Percentiles rank a stretch among this genome's conserved stretches.
phyloP scores from a whole-genome alignment of 2,888 invertebrate species.

The Archaeoteleia sp. region DNA sequence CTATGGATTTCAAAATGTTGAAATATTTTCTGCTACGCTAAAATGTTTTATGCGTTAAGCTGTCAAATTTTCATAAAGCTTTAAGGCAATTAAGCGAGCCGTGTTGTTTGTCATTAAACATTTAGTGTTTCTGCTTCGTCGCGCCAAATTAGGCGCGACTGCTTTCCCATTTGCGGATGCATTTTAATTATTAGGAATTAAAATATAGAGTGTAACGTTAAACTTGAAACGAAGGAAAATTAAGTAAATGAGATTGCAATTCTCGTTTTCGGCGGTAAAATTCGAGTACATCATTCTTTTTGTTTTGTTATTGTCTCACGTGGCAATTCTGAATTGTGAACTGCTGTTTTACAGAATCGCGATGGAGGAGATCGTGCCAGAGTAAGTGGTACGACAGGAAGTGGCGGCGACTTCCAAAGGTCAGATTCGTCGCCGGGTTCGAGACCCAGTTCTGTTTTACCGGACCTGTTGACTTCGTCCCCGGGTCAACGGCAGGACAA shows the following conservation, averaged over 20 bases:
- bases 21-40: too few species aligned
- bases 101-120: too few species aligned
- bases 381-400: slow-evolving; percentile 72
- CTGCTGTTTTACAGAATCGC: slow-evolving; percentile 68
- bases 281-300: background rate
- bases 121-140: too few species aligned
- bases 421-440: slow-evolving; percentile 78
- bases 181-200: too few species aligned
- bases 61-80: too few species aligned
- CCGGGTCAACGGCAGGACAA: slow-evolving; percentile 93
- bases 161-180: too few species aligned
- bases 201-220: too few species aligned
- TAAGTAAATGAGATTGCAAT: background rate
- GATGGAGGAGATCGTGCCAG: slow-evolving; percentile 71
- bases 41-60: too few species aligned
- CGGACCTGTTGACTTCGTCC: slow-evolving; percentile 94
- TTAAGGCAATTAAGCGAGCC: too few species aligned
- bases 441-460: slow-evolving; percentile 93
- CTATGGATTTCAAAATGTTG: too few species aligned
- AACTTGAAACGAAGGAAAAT: background rate
- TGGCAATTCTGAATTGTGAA: background rate
- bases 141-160: too few species aligned
- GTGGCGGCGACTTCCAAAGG: slow-evolving; percentile 77
- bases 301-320: background rate
- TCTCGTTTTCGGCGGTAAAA: background rate